These are phyloP conservation scores for Macrochelys suwanniensis DNA, from an alignment of 2,797 vertebrate genomes.

Conservation along the genomic window DNA sequence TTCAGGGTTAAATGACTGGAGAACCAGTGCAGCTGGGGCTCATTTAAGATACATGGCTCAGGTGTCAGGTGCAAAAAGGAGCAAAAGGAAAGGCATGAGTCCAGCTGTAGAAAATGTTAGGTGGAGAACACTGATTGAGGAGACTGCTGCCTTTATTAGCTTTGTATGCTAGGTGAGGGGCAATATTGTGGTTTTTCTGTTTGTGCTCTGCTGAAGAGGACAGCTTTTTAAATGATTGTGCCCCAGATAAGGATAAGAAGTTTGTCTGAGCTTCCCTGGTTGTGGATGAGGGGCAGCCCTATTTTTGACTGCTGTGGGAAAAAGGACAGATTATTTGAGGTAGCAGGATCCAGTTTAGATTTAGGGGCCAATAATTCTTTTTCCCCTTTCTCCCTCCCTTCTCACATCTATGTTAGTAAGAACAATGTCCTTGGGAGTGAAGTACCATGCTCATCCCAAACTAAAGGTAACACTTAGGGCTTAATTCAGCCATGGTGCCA, in stretches of 20 bases:
- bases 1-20: neutral
- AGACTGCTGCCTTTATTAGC: neutral
- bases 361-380: too few relatives aligned
- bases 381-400: neutral
- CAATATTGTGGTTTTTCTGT: accelerated
- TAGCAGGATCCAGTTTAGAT: neutral
- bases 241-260: accelerated
- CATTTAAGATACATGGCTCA: neutral
- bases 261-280: neutral
- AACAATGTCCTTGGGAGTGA: neutral
- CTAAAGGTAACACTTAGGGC: too few relatives aligned
- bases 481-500: too few relatives aligned
- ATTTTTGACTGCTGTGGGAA: accelerated
- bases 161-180: neutral
- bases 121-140: neutral
- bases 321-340: neutral
- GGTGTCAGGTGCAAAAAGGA: accelerated
- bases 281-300: too few relatives aligned
- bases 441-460: neutral
- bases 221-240: neutral
- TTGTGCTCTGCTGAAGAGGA: neutral
- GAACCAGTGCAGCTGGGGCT: too few relatives aligned
- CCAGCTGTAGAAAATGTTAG: too few relatives aligned
- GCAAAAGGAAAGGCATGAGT: neutral
- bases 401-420: neutral